A percentile compares a stretch with the other conserved stretches of the same genome.
Evolutionary conservation across 2,113 vertebrate species (phyloP).

Genomic region (Nematolebias whitei): DNA sequence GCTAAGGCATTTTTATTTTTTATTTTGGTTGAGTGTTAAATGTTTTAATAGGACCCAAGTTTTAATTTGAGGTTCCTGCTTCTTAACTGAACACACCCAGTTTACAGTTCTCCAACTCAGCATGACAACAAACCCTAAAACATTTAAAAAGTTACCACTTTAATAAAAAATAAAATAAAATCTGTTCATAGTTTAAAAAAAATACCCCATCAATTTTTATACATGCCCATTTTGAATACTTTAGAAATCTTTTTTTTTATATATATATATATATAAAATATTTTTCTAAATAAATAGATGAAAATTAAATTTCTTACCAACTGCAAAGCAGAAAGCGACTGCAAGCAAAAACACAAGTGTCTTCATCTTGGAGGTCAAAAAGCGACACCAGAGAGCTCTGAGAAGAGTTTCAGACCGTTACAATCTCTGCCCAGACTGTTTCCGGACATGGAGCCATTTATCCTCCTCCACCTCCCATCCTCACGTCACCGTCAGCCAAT

Average conservation of each 20-base stretch:
- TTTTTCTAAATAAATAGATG: not conserved
- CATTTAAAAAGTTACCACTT: not conserved
- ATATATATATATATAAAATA: too few species aligned
- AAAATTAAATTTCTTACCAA: slow-evolving; percentile 54
- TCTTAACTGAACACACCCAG: slow-evolving; percentile 1
- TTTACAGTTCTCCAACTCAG: not conserved
- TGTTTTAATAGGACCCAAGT: too few species aligned
- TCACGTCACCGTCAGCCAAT: slow-evolving; percentile 55
- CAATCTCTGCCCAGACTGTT: not conserved
- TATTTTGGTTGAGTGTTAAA: too few species aligned
- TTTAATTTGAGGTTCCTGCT: too few species aligned
- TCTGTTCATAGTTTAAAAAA: too few species aligned
- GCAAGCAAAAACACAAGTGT: slow-evolving; percentile 59
- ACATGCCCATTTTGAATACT: too few species aligned
- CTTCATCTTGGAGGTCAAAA: slow-evolving; percentile 71
- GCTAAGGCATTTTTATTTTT: too few species aligned
- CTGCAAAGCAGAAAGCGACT: slow-evolving; percentile 58
- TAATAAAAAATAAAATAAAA: too few species aligned
- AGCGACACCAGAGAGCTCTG: slow-evolving; percentile 1
- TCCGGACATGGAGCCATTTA: slow-evolving; percentile 44
- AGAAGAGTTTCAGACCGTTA: slow-evolving; percentile 43
- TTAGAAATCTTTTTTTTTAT: too few species aligned
- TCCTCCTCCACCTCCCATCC: slow-evolving; percentile 34
- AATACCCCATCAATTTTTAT: too few species aligned
- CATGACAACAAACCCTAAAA: not conserved